Conservation (phyloP, 2,888 invertebrate genomes). For the Trissoscelio sp. region DNA sequence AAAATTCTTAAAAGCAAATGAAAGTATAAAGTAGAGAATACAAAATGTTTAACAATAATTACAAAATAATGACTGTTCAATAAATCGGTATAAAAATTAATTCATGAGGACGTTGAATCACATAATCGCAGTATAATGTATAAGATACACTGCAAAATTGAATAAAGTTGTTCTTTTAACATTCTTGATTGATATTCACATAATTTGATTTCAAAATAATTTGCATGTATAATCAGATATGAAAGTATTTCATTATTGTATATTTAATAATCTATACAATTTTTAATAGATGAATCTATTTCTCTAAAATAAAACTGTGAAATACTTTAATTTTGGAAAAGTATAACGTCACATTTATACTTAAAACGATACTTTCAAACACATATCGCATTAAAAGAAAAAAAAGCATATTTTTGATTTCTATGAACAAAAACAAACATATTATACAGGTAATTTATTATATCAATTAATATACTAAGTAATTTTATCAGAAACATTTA, state of each 20-base stretch:
- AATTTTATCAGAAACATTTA: too few relatives aligned
- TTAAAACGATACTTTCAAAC: too few relatives aligned
- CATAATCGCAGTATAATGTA: not conserved
- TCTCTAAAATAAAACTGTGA: too few relatives aligned
- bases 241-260: not conserved
- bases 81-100: slow-evolving; percentile 28
- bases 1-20: slow-evolving; percentile 7
- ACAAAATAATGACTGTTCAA: slow-evolving; percentile 21
- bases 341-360: too few relatives aligned
- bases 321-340: too few relatives aligned
- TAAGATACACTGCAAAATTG: slow-evolving; percentile 27
- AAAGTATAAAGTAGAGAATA: slow-evolving; percentile 4
- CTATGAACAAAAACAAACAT: too few relatives aligned
- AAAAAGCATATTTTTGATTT: too few relatives aligned
- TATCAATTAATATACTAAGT: too few relatives aligned
- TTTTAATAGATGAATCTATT: too few relatives aligned
- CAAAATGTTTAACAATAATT: slow-evolving; percentile 26
- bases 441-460: too few relatives aligned
- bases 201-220: not conserved
- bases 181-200: not conserved
- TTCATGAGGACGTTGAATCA: slow-evolving; percentile 3
- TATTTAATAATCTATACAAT: too few relatives aligned
- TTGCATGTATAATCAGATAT: not conserved
- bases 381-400: too few relatives aligned
- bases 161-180: slow-evolving; percentile 28